Evolutionary conservation across 2,888 invertebrate species (phyloP), one percentile per base, ranked within the genome.

Genomic region (Melieria crassipennis): DNA sequence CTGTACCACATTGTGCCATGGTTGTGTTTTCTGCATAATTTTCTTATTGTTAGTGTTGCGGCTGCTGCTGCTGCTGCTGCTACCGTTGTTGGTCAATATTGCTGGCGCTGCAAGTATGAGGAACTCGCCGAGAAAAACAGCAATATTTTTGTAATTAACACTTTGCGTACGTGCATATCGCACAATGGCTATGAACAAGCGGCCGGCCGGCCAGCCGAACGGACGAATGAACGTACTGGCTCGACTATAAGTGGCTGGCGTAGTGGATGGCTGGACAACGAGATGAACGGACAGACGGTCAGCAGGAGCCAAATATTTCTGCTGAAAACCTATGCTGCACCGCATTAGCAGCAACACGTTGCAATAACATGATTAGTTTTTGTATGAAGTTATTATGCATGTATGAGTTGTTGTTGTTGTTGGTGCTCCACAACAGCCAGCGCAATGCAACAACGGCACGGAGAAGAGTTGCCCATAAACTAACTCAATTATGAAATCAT

Each of bases 401-500:
- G 30, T 30, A 30, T 30, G 30, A 30, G 30, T 30, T 1, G 1
- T 30, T 30, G 30, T 30, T 30, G 30, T 30, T 30, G 30, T 3
- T 30, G 30, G 3, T 30, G 30, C 30, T 30, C 30, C 30, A 30
- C 30, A 30, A 30, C 30, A 30, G 30, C 30, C 30, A 30, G 30
- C 30, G 30, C 30, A 30, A 30, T 30, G 30, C 30, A 30, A 30
- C 30, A 30, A 3, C 30, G 30, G 30, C 3, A 30, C 30, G 3
- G 30, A 30, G 30, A 30, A 30, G 30, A 30, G 30, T 30, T 30
- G 30, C 30, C 30, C 30, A 30, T 30, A 30, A 30, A 30, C 7
- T 64, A 73, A 65, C 11, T 65, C 64, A 73, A 73, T 73, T 73
- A 66, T 45, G 52, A 73, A 67, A 67, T 64, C 58, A 62, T 70